Evolutionary conservation across 92 coral and sea anemone genomes (phyloP).

Genomic region (Bergia sp.): DNA sequence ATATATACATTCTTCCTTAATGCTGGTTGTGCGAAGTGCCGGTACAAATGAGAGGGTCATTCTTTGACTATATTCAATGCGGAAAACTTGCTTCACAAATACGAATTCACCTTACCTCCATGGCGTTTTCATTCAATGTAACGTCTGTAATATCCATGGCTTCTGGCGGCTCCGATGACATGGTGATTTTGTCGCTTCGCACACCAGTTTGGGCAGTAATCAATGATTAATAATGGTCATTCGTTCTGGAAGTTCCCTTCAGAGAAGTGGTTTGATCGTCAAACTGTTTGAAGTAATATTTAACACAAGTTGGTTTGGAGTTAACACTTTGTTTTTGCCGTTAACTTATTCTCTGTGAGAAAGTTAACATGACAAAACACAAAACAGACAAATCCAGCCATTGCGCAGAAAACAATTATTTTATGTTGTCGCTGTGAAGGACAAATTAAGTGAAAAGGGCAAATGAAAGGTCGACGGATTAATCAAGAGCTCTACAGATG

Average conservation of each 20-base stretch:
- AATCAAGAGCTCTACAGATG: background rate
- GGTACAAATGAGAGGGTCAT: background rate
- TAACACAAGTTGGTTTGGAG: background rate
- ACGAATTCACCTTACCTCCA: background rate
- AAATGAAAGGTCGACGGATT: conserved; percentile 2
- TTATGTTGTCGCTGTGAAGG: background rate
- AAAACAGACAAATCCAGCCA: background rate
- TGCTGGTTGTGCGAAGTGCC: background rate
- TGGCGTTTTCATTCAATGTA: conserved; percentile 21
- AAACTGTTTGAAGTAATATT: conserved; percentile 1
- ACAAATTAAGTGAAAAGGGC: background rate
- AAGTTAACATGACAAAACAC: background rate
- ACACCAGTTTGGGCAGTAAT: background rate
- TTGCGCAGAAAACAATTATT: background rate
- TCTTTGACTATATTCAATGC: background rate
- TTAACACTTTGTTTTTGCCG: no score
- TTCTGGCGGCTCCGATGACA: conserved; percentile 42
- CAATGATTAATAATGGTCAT: background rate
- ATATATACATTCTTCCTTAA: background rate
- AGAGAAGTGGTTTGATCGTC: background rate
- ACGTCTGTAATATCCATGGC: conserved; percentile 30
- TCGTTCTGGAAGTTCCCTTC: background rate
- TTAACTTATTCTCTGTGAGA: background rate
- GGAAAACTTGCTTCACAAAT: background rate
- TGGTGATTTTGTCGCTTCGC: conserved; percentile 17